Base-by-base conservation (phyloP, 2,113 vertebrate species). In the Nycticorax nycticorax region DNA sequence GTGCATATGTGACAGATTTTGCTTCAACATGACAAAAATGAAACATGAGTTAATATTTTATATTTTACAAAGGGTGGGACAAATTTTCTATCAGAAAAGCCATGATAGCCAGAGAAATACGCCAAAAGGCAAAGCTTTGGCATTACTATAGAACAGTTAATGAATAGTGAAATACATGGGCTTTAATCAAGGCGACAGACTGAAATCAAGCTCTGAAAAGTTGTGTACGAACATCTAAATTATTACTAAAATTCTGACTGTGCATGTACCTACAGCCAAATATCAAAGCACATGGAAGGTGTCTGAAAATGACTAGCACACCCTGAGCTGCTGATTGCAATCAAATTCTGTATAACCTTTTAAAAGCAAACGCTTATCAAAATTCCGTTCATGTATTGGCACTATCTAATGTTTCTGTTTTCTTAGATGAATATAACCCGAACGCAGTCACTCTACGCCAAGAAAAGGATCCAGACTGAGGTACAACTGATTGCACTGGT, bases 271-370 rank as follows among this genome's bases (percentile, higher is more conserved):
- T 89, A 76, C 37, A 92, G 67, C 10, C 81, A 92, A 89, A 94
- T 96, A 97, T 62, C 74, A 95, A 89, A 96, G 74, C 80, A 76
- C 73, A 87, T 94, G 78, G 87, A 96, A 80, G 57, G 10, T 76
- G n/a, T 94, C 84, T 96, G 89, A 92, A 94, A 94, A 76, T 83
- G 91, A 94, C 81, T 87, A 92, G 66, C 53, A 55, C 66, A 82
- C 77, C n/a, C 86, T 55, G 66, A 92, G 86, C 57, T 97, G 81
- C 89, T 97, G 95, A 97, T 96, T 97, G 96, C 96, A 97, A 97
- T 97, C 96, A 97, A 76, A 84, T 82, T 76, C 92, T 85, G 48
- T 76, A 91, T 76, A 96, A 94, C 66, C 91, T 92, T 93, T 92
- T 79, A 94, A 88, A 96, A 94, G 90, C 32, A 96, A 96, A 91